Evolutionary conservation across 2,888 invertebrate genomes (phyloP).

Genomic region (Boloria selene): DNA sequence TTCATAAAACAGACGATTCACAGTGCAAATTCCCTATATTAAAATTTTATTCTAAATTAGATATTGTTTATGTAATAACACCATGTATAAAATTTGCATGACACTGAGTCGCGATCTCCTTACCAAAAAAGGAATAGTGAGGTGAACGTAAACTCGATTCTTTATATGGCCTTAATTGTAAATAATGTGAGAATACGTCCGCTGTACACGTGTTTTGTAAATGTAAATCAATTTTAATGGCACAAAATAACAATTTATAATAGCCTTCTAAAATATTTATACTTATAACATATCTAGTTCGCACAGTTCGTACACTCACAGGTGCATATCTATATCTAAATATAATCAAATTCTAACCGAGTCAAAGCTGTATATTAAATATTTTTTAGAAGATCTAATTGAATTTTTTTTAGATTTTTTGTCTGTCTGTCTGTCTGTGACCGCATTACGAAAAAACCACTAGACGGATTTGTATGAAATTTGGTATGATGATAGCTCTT

Average conservation of each 20-base stretch:
- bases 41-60: background rate
- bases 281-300: no score
- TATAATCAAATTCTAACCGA: no score
- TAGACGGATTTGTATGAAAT: no score
- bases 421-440: no score
- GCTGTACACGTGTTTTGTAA: conserved; percentile 20
- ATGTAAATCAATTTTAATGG: conserved; percentile 13
- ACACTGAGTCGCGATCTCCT: conserved; percentile 64
- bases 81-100: conserved; percentile 44
- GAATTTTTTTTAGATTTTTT: no score
- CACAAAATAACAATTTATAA: conserved; percentile 7
- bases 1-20: background rate
- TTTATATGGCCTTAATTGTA: conserved; percentile 56
- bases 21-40: background rate
- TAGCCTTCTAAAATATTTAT: conserved; percentile 14
- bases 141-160: conserved; percentile 70
- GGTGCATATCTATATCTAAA: no score
- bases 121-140: conserved; percentile 60
- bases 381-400: no score
- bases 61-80: conserved; percentile 18
- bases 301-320: no score
- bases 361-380: no score
- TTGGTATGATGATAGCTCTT: no score
- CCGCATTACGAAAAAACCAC: no score
- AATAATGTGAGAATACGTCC: conserved; percentile 22